A percentile compares a stretch with the other conserved stretches of the same genome.
These are phyloP conservation scores for Rhagonycha fulva DNA, from an alignment of 2,888 invertebrate species.

Conservation along the genomic window DNA sequence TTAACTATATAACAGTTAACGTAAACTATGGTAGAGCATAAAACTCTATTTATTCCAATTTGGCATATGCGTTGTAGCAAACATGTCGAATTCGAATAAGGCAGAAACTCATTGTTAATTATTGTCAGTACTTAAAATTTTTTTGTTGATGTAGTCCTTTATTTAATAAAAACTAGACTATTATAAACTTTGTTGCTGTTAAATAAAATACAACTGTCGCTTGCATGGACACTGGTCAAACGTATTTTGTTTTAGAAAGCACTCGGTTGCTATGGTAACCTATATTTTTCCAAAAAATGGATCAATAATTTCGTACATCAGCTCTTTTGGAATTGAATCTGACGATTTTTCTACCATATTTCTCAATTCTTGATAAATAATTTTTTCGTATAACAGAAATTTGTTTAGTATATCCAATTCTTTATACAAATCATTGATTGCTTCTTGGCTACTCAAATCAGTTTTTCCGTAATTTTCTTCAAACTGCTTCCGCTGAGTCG, in stretches of 20 bases:
- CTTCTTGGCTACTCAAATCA: not conserved
- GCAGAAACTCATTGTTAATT: not conserved
- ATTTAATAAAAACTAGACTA: not conserved
- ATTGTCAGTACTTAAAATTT: not conserved
- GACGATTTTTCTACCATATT: not conserved
- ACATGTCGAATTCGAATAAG: not conserved
- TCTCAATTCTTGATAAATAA: not conserved
- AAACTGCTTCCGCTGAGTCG: not conserved
- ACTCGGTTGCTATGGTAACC: not conserved
- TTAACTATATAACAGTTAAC: not conserved
- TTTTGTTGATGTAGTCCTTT: not conserved
- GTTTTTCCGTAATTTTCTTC: not conserved
- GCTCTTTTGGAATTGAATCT: not conserved
- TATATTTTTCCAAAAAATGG: not conserved
- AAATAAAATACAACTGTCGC: too few relatives aligned
- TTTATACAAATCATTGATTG: not conserved
- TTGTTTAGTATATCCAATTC: not conserved
- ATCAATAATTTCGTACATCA: not conserved
- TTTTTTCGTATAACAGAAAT: not conserved
- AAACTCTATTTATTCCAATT: not conserved
- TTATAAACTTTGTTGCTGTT: too few relatives aligned
- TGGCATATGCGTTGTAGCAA: not conserved
- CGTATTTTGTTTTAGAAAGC: too few relatives aligned
- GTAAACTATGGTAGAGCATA: not conserved
- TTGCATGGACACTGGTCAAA: too few relatives aligned